Base-by-base conservation (phyloP, 2,797 vertebrate species). In the Macrochelys suwanniensis region DNA sequence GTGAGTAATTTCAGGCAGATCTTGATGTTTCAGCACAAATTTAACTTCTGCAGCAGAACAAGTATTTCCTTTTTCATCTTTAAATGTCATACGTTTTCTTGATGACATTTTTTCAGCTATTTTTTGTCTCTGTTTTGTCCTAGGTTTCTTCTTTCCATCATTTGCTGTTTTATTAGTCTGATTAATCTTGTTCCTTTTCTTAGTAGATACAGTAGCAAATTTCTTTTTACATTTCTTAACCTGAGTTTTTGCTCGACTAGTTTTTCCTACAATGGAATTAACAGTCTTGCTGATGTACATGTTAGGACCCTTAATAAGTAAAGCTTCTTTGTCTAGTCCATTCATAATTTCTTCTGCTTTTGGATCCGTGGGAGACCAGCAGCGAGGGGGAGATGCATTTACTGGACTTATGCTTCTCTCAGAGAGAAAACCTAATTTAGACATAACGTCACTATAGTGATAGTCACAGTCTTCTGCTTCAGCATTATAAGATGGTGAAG, bases 351-450 rank as follows among this genome's bases (percentile, higher is more conserved):
- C 97, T 95, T 99, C 98, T 96, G 98, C 98, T 93, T 98, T 98
- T 84, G 99, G 99, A 95, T 99, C 99, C 95, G 99, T 99, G 74
- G 99, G 99, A 95, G 99, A 99, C 99, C 99, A 99, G 97, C 99
- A 99, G 37, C 99, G 99, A 94, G 99, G 99, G 28, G 99, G 99
- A 57, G 99, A 99, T 47, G 98, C 98, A 96, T 99, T 98, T 95
- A 98, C 79, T 16, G 99, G 99, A 97, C 99, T 99, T 95, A 98
- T 98, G 94, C 99, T 99, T 98, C 99, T 98, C 97, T 99, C 99
- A 79, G 99, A 99, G 93, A 99, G 99, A 98, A 99, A 99, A 94
- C 99, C 99, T 96, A 99, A 97, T 96, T 99, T 99, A 79, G 99
- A 98, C 99, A 99, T 99, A 92, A 99, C 99, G 90, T 99, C 99